These are phyloP conservation scores for Canis aureus DNA, from an alignment of 2,113 vertebrate species.

Conservation along the genomic window DNA sequence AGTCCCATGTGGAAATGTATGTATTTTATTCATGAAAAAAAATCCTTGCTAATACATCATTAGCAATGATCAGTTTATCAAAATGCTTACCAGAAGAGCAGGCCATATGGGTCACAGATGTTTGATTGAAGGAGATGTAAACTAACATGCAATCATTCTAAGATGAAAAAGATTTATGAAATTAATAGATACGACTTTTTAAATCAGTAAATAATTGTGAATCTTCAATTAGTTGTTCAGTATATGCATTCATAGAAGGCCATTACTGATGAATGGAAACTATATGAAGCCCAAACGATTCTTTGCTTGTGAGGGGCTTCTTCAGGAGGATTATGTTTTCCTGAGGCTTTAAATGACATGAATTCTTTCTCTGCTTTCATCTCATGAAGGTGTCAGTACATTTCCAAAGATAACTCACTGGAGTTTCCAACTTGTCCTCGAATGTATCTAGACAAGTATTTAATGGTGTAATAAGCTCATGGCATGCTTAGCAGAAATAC, in stretches of 20 bases:
- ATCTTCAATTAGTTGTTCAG: background rate
- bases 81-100: background rate
- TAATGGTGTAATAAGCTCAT: background rate
- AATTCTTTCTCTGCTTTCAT: background rate
- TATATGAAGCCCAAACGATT: background rate
- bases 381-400: background rate
- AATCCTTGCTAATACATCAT: background rate
- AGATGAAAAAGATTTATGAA: background rate
- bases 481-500: background rate
- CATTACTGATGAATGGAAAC: background rate
- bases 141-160: background rate
- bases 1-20: background rate
- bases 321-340: background rate
- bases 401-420: background rate
- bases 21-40: background rate
- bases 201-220: background rate
- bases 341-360: background rate
- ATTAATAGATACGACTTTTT: background rate
- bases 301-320: background rate
- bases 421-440: background rate
- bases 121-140: slow-evolving; percentile 8
- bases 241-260: background rate
- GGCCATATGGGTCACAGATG: background rate
- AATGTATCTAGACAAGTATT: background rate
- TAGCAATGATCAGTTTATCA: background rate